Conservation (phyloP, 2,113 vertebrate genomes). For the Carollia perspicillata region DNA sequence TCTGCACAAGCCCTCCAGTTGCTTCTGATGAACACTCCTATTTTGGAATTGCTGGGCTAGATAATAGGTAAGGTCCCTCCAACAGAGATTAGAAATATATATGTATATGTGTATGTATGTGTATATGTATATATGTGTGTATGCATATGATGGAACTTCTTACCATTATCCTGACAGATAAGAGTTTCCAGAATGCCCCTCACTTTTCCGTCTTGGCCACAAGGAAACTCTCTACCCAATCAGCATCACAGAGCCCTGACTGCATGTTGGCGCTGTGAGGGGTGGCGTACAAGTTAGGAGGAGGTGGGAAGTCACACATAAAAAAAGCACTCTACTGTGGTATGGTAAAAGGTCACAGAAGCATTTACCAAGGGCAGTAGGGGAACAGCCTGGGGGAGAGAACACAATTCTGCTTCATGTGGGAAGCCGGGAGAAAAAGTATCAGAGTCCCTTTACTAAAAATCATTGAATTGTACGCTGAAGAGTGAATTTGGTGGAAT, state of each 20-base stretch:
- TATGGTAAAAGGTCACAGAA: neutral
- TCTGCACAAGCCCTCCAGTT: neutral
- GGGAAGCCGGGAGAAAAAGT: neutral
- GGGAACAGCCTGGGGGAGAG: neutral
- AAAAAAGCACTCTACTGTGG: neutral
- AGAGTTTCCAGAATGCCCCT: neutral
- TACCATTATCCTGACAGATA: neutral
- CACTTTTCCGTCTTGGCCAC: neutral
- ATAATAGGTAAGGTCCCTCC: neutral
- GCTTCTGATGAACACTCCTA: neutral
- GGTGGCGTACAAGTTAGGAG: neutral
- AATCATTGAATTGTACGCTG: neutral
- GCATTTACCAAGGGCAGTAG: neutral
- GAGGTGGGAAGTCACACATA: neutral
- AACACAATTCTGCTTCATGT: rapidly evolving
- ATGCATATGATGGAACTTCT: neutral
- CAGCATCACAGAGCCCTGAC: neutral
- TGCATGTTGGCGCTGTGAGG: neutral
- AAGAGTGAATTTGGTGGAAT: neutral
- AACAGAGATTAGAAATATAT: neutral
- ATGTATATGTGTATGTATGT: neutral
- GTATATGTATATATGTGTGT: neutral
- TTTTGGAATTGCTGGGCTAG: neutral
- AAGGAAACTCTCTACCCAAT: neutral
- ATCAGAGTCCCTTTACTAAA: neutral